Evolutionary conservation across 2,888 invertebrate genomes (phyloP), one percentile per base, ranked within the genome.

Genomic region (Apamea epomidion): DNA sequence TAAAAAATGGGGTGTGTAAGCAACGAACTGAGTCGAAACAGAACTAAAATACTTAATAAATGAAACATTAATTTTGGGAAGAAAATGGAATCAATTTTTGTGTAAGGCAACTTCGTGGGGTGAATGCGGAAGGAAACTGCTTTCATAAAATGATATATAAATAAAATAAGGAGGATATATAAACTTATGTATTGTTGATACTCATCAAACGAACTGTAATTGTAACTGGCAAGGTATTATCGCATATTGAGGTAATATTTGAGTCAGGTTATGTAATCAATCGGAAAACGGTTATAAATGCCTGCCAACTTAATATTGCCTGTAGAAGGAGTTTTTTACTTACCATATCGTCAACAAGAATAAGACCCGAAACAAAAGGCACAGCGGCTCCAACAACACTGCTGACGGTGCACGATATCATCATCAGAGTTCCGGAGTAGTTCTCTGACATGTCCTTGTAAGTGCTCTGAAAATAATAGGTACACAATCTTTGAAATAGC

Each of bases 381-480:
- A 94, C 92, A 0, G 91, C 77, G 0, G 95, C 93, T 0, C 94
- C 95, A 0, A 92, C 88, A 0, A 91, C 65, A 69, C 94, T 93
- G 62, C 96, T 94, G 3, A 94, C 84, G 0, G 92, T 89, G 58
- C 94, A 93, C 1, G 93, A 93, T 85, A 95, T 85, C 87, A 90
- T 89, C 76, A 95, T 86, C 45, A 95, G 75, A 0, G 93, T 93
- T 0, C 94, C 95, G 0, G 92, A 84, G 87, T 92, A 95, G 87
- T 95, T 95, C 78, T 95, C 94, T 2, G 95, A 93, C 93, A 96
- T 93, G 71, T 95, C 95, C 54, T 89, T 91, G 82, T 93, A 92
- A 76, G 91, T 94, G 78, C 92, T 95, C 96, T 96, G 91, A 32
- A 82, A 79, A 73, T 14, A 60, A 60, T 12, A 60, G 0, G 4